Evolutionary conservation across 2,797 vertebrate species (phyloP).

Genomic region (Ctenochaetus hawaiiensis): DNA sequence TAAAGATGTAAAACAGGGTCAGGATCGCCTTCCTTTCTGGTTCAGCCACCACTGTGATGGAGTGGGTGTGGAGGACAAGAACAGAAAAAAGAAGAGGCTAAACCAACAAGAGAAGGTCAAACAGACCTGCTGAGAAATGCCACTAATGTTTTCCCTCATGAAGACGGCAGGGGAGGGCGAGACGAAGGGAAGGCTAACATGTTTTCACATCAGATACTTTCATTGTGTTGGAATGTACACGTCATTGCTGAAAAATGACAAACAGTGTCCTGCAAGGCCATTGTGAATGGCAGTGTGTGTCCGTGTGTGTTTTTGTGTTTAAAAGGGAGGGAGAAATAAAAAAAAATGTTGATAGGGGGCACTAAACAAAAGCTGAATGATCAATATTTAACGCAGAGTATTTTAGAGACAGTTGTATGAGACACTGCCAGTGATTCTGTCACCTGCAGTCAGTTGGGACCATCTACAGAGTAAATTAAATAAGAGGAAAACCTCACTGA

Average conservation of each 20-base stretch:
- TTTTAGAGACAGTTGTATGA: constrained; percentile 16
- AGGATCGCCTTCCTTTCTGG: constrained; percentile 9
- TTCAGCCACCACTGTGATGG: constrained; percentile 39
- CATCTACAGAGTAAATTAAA: constrained; percentile 5
- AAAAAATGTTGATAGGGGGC: not conserved
- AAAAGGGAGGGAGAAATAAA: not conserved
- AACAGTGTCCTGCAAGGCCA: not conserved
- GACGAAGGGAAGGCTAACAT: constrained; percentile 12
- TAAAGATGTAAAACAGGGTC: constrained; percentile 14
- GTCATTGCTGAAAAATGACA: constrained; percentile 25
- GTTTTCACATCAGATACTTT: constrained; percentile 48
- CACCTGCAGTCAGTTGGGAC: not conserved
- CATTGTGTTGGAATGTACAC: constrained; percentile 26
- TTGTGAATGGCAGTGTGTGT: not conserved
- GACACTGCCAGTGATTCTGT: constrained; percentile 12
- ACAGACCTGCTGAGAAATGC: constrained; percentile 66
- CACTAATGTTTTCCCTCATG: constrained; percentile 58
- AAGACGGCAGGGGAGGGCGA: constrained; percentile 36
- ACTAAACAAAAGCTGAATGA: constrained; percentile 12
- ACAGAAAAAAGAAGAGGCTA: constrained; percentile 42
- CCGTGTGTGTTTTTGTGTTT: not conserved
- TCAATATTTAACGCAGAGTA: constrained; percentile 23
- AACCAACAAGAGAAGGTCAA: constrained; percentile 69
- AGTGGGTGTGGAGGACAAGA: constrained; percentile 21
- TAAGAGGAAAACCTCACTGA: not conserved